A percentile compares a stretch with the other conserved stretches of the same genome.
These are phyloP conservation scores for Enteromius fasciolatus DNA, from an alignment of 2,797 vertebrate species.

Conservation along the genomic window DNA sequence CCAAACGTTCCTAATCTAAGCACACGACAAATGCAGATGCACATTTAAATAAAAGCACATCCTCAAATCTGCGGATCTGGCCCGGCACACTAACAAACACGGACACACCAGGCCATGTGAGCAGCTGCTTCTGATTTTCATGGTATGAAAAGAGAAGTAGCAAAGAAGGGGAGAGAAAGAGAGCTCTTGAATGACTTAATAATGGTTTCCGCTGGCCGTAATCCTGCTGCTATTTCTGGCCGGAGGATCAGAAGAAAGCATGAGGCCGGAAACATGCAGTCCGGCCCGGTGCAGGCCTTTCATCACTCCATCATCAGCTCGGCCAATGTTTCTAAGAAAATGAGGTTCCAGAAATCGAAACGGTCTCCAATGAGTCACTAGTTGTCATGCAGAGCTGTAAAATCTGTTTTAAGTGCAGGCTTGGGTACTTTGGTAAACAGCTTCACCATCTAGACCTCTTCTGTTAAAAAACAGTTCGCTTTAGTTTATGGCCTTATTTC, in stretches of 20 bases:
- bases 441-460: not conserved
- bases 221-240: constrained; percentile 65
- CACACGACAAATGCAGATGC: constrained; percentile 8
- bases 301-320: not conserved
- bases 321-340: not conserved
- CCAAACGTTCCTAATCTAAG: not conserved
- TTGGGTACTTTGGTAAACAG: not conserved
- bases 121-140: constrained; percentile 65
- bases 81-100: constrained; percentile 21
- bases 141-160: constrained; percentile 63
- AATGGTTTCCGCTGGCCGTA: constrained; percentile 66
- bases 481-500: not conserved
- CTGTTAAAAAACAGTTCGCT: not conserved
- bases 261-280: constrained; percentile 52
- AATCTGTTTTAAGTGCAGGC: not conserved
- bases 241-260: constrained; percentile 60
- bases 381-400: not conserved
- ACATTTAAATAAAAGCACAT: constrained; percentile 11
- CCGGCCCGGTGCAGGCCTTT: not conserved
- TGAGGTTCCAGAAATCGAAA: not conserved
- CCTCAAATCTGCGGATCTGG: constrained; percentile 1
- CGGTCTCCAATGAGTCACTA: not conserved
- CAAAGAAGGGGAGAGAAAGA: constrained; percentile 23
- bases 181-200: constrained; percentile 64
- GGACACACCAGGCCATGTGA: not conserved